Conservation (phyloP, 92 coral and sea anemone genomes). For the Hydrozoanthus gracilis region DNA sequence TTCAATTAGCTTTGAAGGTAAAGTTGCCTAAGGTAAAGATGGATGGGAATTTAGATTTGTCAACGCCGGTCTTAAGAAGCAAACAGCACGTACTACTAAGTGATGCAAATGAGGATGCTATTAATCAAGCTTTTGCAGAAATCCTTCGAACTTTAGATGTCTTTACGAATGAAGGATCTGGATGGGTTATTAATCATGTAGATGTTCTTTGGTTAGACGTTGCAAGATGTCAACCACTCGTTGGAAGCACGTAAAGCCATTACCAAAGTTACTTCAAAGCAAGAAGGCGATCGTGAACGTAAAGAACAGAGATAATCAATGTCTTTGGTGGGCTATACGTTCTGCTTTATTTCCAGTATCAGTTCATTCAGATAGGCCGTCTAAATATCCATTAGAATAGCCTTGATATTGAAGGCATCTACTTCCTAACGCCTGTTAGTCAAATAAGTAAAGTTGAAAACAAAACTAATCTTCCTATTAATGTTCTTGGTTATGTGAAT, state of each 20-base stretch:
- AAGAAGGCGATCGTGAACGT: slow-evolving; percentile 22
- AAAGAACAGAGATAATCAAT: slow-evolving; percentile 49
- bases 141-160: neutral
- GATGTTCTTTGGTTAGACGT: slow-evolving; percentile 33
- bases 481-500: neutral
- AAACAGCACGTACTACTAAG: neutral
- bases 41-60: neutral
- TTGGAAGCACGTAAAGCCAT: slow-evolving; percentile 11
- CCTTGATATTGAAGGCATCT: slow-evolving; percentile 37
- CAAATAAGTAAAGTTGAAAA: slow-evolving; percentile 7
- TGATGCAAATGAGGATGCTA: neutral
- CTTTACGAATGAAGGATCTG: neutral
- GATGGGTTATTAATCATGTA: neutral
- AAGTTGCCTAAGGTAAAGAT: no score
- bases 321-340: slow-evolving; percentile 54
- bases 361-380: neutral
- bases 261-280: neutral
- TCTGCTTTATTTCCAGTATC: slow-evolving; percentile 51
- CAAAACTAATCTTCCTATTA: neutral
- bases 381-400: slow-evolving; percentile 43
- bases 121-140: neutral
- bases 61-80: neutral
- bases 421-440: slow-evolving; percentile 30
- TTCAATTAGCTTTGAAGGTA: neutral
- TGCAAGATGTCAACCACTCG: slow-evolving; percentile 25